Evolutionary conservation across 2,797 vertebrate species (phyloP), one percentile per base, ranked within the genome.

Genomic region (Lagocephalus sceleratus): DNA sequence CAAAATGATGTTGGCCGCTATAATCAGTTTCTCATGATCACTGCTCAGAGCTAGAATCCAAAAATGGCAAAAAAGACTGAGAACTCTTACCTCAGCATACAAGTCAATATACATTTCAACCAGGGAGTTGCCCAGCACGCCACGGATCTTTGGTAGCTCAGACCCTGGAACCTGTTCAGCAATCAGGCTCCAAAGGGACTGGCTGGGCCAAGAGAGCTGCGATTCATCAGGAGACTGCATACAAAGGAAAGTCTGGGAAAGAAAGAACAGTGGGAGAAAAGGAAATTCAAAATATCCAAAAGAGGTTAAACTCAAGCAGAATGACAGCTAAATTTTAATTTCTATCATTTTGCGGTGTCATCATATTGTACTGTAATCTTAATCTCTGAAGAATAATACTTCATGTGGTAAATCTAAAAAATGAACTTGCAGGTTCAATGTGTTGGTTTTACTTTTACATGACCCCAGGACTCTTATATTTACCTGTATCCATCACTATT

Each of bases 41-140:
- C 2, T 32, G 14, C 38, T 40, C 41, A 26, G 7, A 5, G 5
- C 1, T 15, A 41, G 21, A 63, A 39, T 54, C 12, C 19, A 16
- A 64, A 20, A 44, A 44, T 8, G 6, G 3, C 11, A 12, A 39
- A 39, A 32, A 50, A 47, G 15, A 32, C 11, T 45, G 20, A 1
- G 35, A 5, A 50, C 25, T 47, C 84, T 86, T 78, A 95, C 94
- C 94, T 95, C 94, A 22, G 75, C 56, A 59, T 93, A 79, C 40
- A 90, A 75, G 49, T 94, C 93, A 53, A 85, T 82, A 71, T 90
- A 94, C 69, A 85, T 84, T 76, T 94, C 91, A 51, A 95, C 85
- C 49, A 89, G 73, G 6, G 83, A 70, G 47, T 84, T 76, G 45
- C 94, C 94, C 57, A 97, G 78, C 29, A 90, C 81, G 32, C 63